Base-by-base conservation (phyloP, 1,140 invertebrate genomes). In the Dysdera silvatica region DNA sequence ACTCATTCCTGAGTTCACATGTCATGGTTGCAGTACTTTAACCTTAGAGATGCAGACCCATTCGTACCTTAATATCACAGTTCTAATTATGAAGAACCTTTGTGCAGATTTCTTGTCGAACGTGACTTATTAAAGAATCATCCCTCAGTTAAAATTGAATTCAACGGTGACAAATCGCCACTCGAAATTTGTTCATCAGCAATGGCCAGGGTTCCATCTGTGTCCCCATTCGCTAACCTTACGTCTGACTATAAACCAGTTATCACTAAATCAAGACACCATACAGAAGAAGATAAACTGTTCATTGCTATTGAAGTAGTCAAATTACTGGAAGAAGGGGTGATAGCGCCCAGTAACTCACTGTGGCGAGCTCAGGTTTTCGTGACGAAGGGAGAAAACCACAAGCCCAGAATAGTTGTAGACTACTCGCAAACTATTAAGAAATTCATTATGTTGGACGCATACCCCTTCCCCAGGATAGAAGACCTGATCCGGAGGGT, bases 341-440 rank as follows among this genome's bases (percentile, higher is more conserved):
- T 67, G 8, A 67, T 66, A 28, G 65, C 61, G 28, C n/a, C 49
- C 20, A 57, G 51, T 26, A 24, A 29, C 33, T 67, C 65, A 20
- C 59, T 58, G 20, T 61, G 66, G 66, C 4, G 51, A 45, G 26
- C 43, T 23, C 54, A 67, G 31, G 61, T 49, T 8, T 48, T 62
- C 20, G 33, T 67, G 4, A 20, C 31, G 24, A 43, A 48, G 5
- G 45, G 43, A n/a, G 29, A 33, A 47, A 58, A 28, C 14, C 52
- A 59, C 29, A 67, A 61, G 47, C 35, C 47, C 26, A 40, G 62
- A 29, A 37, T 58, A 35, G 52, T 52, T 16, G 40, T 67, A n/a
- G 66, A 66, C 23, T 66, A 66, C 28, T 64, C 66, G 18, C 33
- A 52, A 31, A 59, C 64, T 14, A 65, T 67, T 12, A 66, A 58